Conservation (phyloP, 2,888 invertebrate species). For the Harpalus rufipes region DNA sequence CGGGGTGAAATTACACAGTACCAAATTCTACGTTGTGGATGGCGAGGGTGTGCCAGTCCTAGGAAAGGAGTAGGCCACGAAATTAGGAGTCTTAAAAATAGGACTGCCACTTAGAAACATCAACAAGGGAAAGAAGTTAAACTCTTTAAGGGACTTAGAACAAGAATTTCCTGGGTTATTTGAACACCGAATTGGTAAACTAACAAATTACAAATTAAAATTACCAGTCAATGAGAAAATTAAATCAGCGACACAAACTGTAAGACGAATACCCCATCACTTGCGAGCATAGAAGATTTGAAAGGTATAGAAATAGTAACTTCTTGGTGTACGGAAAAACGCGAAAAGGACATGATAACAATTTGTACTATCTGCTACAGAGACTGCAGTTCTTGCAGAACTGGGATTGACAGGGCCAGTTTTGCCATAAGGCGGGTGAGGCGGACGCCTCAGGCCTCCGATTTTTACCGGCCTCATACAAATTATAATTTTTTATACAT, state of each 20-base stretch:
- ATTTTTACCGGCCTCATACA: too few relatives aligned
- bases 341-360: not conserved
- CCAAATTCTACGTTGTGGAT: constrained; percentile 1
- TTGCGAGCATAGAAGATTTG: constrained; percentile 69
- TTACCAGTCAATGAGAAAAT: constrained; percentile 69
- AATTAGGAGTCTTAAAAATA: constrained; percentile 61
- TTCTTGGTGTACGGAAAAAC: constrained; percentile 13
- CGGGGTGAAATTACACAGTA: not conserved
- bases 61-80: constrained; percentile 65
- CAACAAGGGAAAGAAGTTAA: not conserved
- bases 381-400: too few relatives aligned
- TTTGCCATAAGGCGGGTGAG: too few relatives aligned
- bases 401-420: too few relatives aligned
- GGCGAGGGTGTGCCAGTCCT: constrained; percentile 49
- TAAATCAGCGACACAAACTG: constrained; percentile 72
- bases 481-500: too few relatives aligned
- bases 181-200: constrained; percentile 67
- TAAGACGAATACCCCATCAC: constrained; percentile 72
- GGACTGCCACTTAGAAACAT: constrained; percentile 51
- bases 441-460: too few relatives aligned
- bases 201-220: constrained; percentile 69
- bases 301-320: constrained; percentile 55
- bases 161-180: not conserved
- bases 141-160: not conserved
- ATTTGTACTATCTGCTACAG: too few relatives aligned